Percentiles rank a stretch among this genome's conserved stretches.
Evolutionary conservation across 2,113 vertebrate species (phyloP).

Genomic region (Pollimyrus isidori): DNA sequence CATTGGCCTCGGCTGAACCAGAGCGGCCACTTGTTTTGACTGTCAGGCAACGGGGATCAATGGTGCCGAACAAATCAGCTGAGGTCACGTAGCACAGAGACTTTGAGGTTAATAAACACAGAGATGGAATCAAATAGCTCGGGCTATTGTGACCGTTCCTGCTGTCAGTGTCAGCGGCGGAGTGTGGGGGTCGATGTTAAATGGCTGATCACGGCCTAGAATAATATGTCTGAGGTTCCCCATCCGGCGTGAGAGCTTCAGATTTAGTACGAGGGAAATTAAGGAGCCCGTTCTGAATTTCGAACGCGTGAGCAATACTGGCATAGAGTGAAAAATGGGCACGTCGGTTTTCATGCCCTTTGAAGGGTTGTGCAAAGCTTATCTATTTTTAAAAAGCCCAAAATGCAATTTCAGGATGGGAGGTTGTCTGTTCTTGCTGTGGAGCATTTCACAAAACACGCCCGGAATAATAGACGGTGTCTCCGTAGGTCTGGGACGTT

Average conservation of each 20-base stretch:
- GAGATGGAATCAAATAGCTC: neutral
- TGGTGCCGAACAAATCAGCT: neutral
- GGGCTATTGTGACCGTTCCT: neutral
- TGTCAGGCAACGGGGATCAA: neutral
- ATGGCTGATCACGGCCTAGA: neutral
- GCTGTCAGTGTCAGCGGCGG: neutral
- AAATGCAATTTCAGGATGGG: neutral
- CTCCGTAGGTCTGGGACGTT: neutral
- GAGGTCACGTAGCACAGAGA: neutral
- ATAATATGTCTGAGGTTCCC: neutral
- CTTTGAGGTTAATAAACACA: neutral
- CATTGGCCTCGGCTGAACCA: neutral
- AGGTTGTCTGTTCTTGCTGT: neutral
- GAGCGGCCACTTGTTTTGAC: neutral
- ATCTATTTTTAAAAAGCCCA: constrained; percentile 2
- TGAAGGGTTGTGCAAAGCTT: neutral
- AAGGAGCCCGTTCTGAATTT: neutral
- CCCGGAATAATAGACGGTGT: neutral
- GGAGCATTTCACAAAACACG: neutral
- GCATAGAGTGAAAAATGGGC: neutral
- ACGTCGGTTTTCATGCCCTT: neutral
- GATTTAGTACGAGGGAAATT: neutral
- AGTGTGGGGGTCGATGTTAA: neutral
- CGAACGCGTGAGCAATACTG: neutral
- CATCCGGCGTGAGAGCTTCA: neutral